Evolutionary conservation across 1,140 invertebrate species (phyloP), one percentile per base, ranked within the genome.

Genomic region (Daktulosphaira vitifoliae): DNA sequence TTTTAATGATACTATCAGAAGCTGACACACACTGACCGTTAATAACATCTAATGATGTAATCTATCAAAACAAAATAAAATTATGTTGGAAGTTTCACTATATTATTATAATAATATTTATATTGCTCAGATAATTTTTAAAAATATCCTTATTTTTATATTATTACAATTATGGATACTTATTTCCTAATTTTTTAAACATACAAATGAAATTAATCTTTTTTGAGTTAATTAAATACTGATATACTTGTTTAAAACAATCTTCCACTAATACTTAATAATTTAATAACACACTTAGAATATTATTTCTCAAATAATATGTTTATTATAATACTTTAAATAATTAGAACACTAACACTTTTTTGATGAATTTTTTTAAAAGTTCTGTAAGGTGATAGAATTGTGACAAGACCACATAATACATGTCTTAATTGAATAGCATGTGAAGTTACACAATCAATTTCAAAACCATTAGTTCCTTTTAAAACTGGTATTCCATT

Each of bases 401-500:
- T 67, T 5, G 67, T 64, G n/a, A 65, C 65, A 8, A 42, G 46
- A 16, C 20, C 54, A 38, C 50, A 42, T 22, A 67, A 64, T 20
- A 37, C 16, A n/a, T 62, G 68, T 16, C 54, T 66, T 18, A 71
- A 56, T 67, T 67, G 66, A 51, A 71, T 65, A 5, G 44, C 42
- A 65, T 65, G 65, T 23, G 66, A 38, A 15, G 52, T 53, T n/a
- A 67, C 38, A 37, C 44, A 48, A 53, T 69, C 65, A 5, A 70
- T 67, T 62, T 52, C 49, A 53, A 71, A 71, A 15, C 68, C 69
- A 65, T 71, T 65, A 2, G 70, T 54, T 16, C 65, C 51, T 33
- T 53, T 50, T 8, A 70, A 15, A 26, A 68, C 33, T 2, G 66
- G 53, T 33, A 52, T 56, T 16, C 50, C 38, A 37, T 52, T 37